Percentiles rank a stretch among this genome's conserved stretches.
Conservation (phyloP, 2,113 vertebrate species). For the Pipa parva region DNA sequence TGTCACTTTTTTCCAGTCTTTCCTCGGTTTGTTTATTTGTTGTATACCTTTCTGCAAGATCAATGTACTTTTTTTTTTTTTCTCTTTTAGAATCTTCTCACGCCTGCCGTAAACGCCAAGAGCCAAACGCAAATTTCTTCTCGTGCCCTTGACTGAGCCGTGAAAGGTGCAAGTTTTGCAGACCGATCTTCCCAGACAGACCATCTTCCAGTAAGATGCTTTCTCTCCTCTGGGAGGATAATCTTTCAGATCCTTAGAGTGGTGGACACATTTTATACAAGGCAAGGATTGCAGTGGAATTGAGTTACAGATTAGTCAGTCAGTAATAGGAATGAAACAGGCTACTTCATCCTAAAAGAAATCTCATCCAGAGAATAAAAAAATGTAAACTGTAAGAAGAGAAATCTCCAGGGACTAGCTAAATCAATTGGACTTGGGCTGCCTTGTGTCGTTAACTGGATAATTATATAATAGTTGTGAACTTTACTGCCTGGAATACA, state of each 20-base stretch:
- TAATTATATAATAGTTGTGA: no score
- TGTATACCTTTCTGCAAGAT: no score
- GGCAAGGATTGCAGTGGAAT: constrained; percentile 26
- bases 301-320: not conserved
- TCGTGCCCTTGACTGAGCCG: constrained; percentile 14
- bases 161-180: constrained; percentile 2
- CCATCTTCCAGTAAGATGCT: constrained; percentile 17
- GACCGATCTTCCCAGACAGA: constrained; percentile 1
- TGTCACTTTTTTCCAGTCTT: not conserved
- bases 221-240: constrained; percentile 31
- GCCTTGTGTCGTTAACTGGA: not conserved
- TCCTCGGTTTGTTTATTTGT: not conserved
- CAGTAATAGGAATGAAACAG: not conserved
- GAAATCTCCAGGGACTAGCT: not conserved
- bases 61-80: not conserved
- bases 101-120: no score
- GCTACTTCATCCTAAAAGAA: not conserved
- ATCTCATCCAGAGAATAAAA: not conserved
- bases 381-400: not conserved
- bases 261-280: constrained; percentile 1
- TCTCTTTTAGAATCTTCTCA: no score
- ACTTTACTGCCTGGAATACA: no score
- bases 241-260: constrained; percentile 21
- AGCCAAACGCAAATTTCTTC: no score
- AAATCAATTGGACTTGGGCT: not conserved